These are phyloP conservation scores for Drosophila parthenogenetica DNA, from an alignment of 2,888 invertebrate genomes.

Conservation along the genomic window DNA sequence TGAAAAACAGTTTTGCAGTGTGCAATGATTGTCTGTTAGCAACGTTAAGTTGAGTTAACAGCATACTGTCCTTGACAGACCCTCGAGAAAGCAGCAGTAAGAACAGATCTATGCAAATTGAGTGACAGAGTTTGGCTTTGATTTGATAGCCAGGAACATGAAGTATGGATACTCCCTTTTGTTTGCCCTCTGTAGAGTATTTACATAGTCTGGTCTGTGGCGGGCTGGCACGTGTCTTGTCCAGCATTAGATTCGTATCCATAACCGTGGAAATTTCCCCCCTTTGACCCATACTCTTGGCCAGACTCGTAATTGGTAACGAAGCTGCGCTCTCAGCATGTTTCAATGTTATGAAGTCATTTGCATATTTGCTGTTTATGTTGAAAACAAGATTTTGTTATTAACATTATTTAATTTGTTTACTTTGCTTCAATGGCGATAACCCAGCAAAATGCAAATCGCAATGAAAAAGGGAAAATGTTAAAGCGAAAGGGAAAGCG, in stretches of 20 bases:
- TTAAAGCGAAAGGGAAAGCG: not conserved
- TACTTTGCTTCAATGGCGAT: slow-evolving; percentile 50
- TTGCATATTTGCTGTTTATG: slow-evolving; percentile 78
- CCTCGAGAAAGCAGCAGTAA: not conserved
- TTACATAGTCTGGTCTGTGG: slow-evolving; percentile 33
- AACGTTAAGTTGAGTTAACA: not conserved
- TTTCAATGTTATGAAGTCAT: slow-evolving; percentile 69
- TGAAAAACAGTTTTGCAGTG: slow-evolving; percentile 2
- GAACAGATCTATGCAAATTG: slow-evolving; percentile 63
- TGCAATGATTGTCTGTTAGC: slow-evolving; percentile 1
- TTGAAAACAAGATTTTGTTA: slow-evolving; percentile 79
- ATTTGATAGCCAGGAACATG: slow-evolving; percentile 30
- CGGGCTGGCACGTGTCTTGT: slow-evolving; percentile 32
- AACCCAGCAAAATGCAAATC: slow-evolving; percentile 21
- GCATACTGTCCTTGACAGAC: slow-evolving; percentile 27
- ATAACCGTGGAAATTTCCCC: slow-evolving; percentile 1
- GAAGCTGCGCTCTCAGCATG: slow-evolving; percentile 56
- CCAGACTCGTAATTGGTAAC: slow-evolving; percentile 29
- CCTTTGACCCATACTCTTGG: slow-evolving; percentile 12
- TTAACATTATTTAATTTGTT: slow-evolving; percentile 80
- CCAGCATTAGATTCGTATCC: slow-evolving; percentile 14
- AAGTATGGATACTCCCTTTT: slow-evolving; percentile 13
- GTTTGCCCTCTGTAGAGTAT: slow-evolving; percentile 1
- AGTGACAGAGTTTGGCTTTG: slow-evolving; percentile 49
- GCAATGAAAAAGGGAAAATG: not conserved